phyloP scores from a whole-genome alignment of 2,113 vertebrate species.

The Trematomus loennbergii region DNA sequence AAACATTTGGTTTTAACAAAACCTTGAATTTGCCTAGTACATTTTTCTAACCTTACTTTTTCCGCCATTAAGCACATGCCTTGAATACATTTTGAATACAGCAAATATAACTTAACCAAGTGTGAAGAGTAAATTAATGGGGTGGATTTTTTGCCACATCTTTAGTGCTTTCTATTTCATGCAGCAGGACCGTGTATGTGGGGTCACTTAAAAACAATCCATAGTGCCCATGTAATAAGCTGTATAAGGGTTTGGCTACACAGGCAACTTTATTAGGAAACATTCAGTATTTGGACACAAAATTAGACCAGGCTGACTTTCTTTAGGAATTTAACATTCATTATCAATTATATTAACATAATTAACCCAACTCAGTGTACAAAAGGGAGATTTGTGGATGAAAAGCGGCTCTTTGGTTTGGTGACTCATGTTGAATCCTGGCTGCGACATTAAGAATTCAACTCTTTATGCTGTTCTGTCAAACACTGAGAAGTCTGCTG shows the following conservation, averaged over 20 bases:
- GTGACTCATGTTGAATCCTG: neutral
- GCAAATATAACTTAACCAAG: too few relatives aligned
- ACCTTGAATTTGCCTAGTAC: constrained; percentile 19
- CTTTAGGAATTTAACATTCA: neutral
- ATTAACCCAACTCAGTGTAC: neutral
- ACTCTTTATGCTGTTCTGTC: neutral
- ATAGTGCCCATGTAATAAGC: neutral
- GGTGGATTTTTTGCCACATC: too few relatives aligned
- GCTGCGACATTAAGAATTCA: neutral
- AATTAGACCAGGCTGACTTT: neutral
- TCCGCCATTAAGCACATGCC: neutral
- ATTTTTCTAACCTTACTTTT: constrained; percentile 5
- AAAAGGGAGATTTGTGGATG: neutral
- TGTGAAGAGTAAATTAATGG: too few relatives aligned
- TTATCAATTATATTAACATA: neutral
- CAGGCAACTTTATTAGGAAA: neutral
- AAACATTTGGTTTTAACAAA: neutral
- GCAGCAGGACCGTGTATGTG: neutral
- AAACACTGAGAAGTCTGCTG: neutral
- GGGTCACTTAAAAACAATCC: constrained; percentile 17
- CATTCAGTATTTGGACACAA: neutral
- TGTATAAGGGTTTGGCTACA: neutral
- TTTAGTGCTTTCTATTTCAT: constrained; percentile 8
- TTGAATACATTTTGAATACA: too few relatives aligned
- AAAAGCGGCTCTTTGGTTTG: neutral